Percentiles rank a stretch among this genome's conserved stretches.
These are phyloP conservation scores for Trichechus manatus DNA, from an alignment of 2,113 vertebrate genomes.

Conservation along the genomic window DNA sequence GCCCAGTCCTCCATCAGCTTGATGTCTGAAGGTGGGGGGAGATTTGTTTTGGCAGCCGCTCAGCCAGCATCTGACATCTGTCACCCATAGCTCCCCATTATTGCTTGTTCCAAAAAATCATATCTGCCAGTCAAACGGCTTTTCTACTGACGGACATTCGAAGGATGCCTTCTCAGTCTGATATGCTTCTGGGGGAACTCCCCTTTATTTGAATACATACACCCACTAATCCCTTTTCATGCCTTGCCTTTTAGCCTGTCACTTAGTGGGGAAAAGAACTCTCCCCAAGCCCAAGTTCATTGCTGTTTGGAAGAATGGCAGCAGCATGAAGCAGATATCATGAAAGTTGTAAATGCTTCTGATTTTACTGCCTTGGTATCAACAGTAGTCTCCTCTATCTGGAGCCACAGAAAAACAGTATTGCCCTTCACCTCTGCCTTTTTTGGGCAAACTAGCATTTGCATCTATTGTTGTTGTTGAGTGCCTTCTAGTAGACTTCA, in stretches of 20 bases:
- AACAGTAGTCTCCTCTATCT: not conserved
- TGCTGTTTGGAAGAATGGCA: conserved; percentile 37
- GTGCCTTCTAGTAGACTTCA: not conserved
- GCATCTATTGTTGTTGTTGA: not conserved
- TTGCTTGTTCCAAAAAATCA: conserved; percentile 62
- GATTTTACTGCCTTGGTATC: not conserved
- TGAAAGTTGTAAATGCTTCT: not conserved
- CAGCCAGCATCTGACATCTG: conserved; percentile 81
- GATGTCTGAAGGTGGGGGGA: conserved; percentile 67
- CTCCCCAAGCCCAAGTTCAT: conserved; percentile 8
- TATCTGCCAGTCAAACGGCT: conserved; percentile 64
- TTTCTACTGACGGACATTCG: conserved; percentile 18
- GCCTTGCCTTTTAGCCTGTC: conserved; percentile 72
- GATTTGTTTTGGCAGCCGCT: conserved; percentile 73
- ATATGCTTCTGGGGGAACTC: conserved; percentile 9
- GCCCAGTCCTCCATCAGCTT: conserved; percentile 66
- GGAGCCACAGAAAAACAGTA: not conserved
- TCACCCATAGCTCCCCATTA: conserved; percentile 48
- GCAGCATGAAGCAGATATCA: not conserved
- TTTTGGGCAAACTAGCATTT: not conserved
- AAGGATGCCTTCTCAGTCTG: conserved; percentile 40
- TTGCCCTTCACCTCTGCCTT: not conserved
- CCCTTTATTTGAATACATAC: conserved; percentile 15
- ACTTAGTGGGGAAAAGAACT: not conserved
- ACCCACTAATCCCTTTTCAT: conserved; percentile 79